Percentiles rank a stretch among this genome's conserved stretches.
phyloP scores from a whole-genome alignment of 2,113 vertebrate species.

The Suncus etruscus region DNA sequence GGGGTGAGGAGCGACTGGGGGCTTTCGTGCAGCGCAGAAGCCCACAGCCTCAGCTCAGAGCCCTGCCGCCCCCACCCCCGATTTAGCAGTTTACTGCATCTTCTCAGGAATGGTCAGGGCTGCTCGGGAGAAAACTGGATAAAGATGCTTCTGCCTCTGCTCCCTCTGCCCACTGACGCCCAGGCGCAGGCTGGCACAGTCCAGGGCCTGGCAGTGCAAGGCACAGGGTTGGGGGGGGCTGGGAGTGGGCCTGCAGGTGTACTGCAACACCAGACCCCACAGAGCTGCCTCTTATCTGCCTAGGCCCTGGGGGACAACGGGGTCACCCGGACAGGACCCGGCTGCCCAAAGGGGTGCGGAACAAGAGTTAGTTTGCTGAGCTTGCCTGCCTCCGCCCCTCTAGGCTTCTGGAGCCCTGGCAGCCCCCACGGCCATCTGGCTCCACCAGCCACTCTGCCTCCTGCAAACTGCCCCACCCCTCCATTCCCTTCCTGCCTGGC shows the following conservation, averaged over 20 bases:
- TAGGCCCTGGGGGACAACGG: background rate
- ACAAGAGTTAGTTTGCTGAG: background rate
- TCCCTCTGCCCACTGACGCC: background rate
- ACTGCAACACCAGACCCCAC: background rate
- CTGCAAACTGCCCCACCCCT: background rate
- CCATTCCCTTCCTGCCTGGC: background rate
- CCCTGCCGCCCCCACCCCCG: too few relatives aligned
- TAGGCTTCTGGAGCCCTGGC: constrained; percentile 48
- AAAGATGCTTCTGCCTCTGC: background rate
- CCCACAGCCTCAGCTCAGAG: background rate
- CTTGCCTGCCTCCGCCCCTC: background rate
- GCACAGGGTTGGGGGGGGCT: background rate
- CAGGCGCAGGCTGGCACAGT: background rate
- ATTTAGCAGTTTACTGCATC: background rate
- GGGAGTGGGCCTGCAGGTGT: background rate
- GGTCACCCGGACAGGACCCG: background rate
- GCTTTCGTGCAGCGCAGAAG: background rate
- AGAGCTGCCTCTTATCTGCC: background rate
- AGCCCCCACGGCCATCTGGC: constrained; percentile 71
- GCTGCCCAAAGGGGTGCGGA: background rate
- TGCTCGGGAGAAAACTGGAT: background rate
- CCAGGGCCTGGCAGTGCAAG: background rate
- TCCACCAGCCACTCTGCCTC: constrained; percentile 18
- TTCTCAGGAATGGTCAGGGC: background rate
- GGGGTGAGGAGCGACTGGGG: background rate